These are phyloP conservation scores for Poicephalus gulielmi DNA, from an alignment of 2,113 vertebrate species.

Conservation along the genomic window DNA sequence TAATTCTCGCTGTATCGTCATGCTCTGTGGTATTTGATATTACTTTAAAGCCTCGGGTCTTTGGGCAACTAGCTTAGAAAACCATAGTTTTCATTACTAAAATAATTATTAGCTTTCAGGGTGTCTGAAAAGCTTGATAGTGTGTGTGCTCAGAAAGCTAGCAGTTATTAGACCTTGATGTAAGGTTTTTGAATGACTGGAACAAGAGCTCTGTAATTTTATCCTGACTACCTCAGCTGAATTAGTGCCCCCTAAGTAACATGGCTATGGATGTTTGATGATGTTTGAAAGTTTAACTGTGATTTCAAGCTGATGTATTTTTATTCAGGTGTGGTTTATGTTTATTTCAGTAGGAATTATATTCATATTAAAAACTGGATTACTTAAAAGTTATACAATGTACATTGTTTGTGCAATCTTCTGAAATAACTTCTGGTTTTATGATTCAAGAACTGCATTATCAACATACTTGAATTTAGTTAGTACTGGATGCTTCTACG, in stretches of 20 bases:
- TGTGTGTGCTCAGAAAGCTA: not conserved
- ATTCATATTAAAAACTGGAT: not conserved
- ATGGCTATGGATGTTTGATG: not conserved
- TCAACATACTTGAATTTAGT: not conserved
- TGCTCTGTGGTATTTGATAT: not conserved
- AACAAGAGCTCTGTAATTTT: not conserved
- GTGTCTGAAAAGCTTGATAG: not conserved
- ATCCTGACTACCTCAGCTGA: not conserved
- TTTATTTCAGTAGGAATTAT: not conserved
- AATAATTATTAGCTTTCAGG: not conserved
- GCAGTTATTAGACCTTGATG: not conserved
- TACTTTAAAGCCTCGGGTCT: not conserved
- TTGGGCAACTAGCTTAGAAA: not conserved
- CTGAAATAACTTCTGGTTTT: not conserved
- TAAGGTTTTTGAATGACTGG: not conserved
- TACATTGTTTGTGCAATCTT: not conserved
- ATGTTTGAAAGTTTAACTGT: not conserved
- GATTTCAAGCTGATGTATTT: not conserved
- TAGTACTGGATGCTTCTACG: not conserved
- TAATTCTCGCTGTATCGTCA: not conserved
- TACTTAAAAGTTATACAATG: not conserved
- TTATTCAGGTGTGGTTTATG: not conserved
- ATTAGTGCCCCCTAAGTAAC: not conserved
- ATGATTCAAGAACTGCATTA: not conserved
- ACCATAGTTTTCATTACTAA: not conserved